Conservation (phyloP, 1,140 invertebrate genomes). For the Cydia amplana region DNA sequence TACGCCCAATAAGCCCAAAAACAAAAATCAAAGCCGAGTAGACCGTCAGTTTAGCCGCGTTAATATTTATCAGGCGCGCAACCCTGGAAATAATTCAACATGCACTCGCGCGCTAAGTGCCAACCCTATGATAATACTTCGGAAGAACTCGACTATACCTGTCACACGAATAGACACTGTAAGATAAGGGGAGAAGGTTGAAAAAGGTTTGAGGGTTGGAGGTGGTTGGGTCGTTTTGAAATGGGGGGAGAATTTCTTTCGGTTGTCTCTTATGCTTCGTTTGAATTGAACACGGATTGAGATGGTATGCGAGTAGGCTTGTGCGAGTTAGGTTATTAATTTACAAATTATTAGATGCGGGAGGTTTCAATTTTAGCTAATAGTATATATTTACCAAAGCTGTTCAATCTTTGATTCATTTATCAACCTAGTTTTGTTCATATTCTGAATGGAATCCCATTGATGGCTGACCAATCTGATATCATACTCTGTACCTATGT, state of each 20-base stretch:
- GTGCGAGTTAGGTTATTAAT: background rate
- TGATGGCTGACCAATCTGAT: no score
- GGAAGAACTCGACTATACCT: background rate
- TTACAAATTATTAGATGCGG: background rate
- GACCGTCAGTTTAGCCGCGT: background rate
- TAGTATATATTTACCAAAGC: no score
- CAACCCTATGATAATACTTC: background rate
- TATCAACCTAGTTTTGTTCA: no score
- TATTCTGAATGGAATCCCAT: no score
- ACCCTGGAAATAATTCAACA: constrained; percentile 18
- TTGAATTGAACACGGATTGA: background rate
- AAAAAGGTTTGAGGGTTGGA: background rate
- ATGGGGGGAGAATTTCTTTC: constrained; percentile 4
- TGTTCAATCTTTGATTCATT: no score
- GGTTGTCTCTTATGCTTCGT: background rate
- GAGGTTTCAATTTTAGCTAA: no score
- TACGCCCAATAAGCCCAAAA: constrained; percentile 4
- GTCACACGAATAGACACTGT: background rate
- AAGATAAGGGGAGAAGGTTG: background rate
- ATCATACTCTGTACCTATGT: no score
- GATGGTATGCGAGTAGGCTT: background rate
- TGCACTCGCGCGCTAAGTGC: constrained; percentile 12
- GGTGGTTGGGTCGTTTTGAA: background rate
- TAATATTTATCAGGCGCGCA: constrained; percentile 13
- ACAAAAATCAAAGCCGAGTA: background rate